Evolutionary conservation across 2,113 vertebrate genomes (phyloP), one percentile per base, ranked within the genome.

Genomic region (Laticauda laticaudata): DNA sequence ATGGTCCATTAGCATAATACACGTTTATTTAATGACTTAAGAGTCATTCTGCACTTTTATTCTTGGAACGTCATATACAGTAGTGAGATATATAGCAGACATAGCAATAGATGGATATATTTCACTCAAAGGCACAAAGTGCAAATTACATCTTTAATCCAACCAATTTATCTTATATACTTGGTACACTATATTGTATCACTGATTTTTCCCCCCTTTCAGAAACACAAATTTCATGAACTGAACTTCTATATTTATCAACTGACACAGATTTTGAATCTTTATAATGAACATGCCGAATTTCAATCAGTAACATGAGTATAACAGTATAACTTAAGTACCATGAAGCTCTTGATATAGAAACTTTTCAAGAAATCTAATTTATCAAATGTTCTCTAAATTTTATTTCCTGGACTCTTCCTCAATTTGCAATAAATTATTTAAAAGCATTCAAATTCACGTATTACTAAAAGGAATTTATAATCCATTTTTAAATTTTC

Each of bases 11-110:
- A 88, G 3, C 51, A 92, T 92, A 54, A 87, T 61, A 87, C 61
- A 75, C 2, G 2, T 75, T 48, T 61, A 92, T 39, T 87, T 29
- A 88, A 88, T 59, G 43, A 75, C 29, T 39, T 55, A 8, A 88
- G n/a, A 92, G 39, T 61, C n/a, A n/a, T 54, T 92, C 75, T 56
- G 54, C 69, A 29, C n/a, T 51, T 92, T 92, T 92, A 92, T 61
- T 92, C 57, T 56, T 51, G n/a, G 14, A 59, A 14, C 43, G 1
- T 43, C 75, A 81, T 81, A 34, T 81, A 81, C 6, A 81, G 8
- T 81, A 81, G 7, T 81, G 34, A 81, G 18, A 39, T 59, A 86
- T 51, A 55, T n/a, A 86, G n/a, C n/a, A 59, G 75, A 90, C 90
- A n/a, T 39, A 86, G 21, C 92, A 81, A 57, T 54, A 26, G n/a